Evolutionary conservation across 2,888 invertebrate genomes (phyloP), one percentile per base, ranked within the genome.

Genomic region (Ormyrus pomaceus): DNA sequence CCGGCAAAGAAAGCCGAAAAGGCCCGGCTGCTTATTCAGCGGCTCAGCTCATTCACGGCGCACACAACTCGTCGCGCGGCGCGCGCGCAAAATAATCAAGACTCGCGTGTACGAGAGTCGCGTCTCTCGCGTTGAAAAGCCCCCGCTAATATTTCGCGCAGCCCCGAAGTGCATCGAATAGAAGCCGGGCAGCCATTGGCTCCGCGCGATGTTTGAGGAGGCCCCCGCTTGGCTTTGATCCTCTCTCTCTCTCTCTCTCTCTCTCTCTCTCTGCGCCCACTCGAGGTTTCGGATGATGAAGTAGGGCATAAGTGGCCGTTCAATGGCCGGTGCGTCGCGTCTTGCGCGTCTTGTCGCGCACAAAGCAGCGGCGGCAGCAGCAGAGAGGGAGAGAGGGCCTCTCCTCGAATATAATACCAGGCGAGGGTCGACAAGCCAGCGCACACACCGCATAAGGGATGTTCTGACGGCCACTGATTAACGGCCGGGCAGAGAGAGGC

Each of bases 221-320:
- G 84, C 84, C 83, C 19, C 19, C 19, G 19, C 34, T 34, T 34
- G 34, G 34, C 88, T 88, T 88, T 88, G 88, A 88, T 87, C 71
- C 71, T 5, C 11, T 1, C 34, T 34, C 34, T 34, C 34, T 34
- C 34, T 34, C 34, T 34, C 34, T 34, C 34, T 34, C 34, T 34
- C 34, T 34, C 34, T 34, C 34, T 34, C 34, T 34, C 34, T 34
- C 34, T 84, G 82, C 86, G 85, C 86, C 85, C 86, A 82, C 87
- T 88, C 85, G 86, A 88, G 86, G 81, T 86, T 79, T 84, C 85
- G 84, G 84, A 86, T 87, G 87, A 88, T 88, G 87, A 86, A 89
- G 88, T 87, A 81, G 64, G 34, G 55, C 79, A 55, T 75, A 79
- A 79, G 79, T 79, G 64, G 62, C 61, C 62, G 34, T 55, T 58